Base-by-base conservation (phyloP, 2,113 vertebrate species). In the Pipa parva region DNA sequence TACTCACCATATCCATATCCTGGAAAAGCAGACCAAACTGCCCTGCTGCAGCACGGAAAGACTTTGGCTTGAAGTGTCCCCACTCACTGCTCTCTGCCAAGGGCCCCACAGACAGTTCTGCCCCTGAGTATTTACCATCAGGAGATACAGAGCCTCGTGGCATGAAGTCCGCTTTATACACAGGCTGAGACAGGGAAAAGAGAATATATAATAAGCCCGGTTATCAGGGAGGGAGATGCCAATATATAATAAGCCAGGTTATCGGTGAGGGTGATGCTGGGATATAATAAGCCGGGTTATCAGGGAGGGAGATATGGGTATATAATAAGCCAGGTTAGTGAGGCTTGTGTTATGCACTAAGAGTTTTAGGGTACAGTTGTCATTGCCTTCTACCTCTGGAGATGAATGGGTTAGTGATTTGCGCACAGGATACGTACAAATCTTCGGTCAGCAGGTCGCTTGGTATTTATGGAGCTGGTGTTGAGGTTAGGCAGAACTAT, bases 1-100 rank as follows among this genome's bases (percentile, higher is more conserved):
- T 48, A 49, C 89, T 72, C 78, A 97, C 96, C 89, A 94, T 78
- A 69, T 97, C 83, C 0, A 81, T 85, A 77, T 99, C 95, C 5
- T 71, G 74, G 63, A 87, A 92, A 5, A 81, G 84, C 51, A 99
- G 76, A 78, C 79, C 88, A 78, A 85, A 90, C 55, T 85, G 92
- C 71, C 79, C 81, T 3, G 74, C 77, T 1, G 89, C 88, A 45
- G 92, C 90, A 2, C 74, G 76, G 33, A 92, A 96, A 0, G 72
- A 83, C 60, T 84, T 85, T 17, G 86, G 81, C 52, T 71, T 77
- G 2, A 69, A 52, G 12, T 50, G 57, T 11, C 51, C 46, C 57
- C 48, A 52, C 15, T 60, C 45, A 4, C 11, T 20, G 13, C 13
- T 60, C 18, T 60, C 11, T 11, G 73, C 77, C 46, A 77, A 72